Evolutionary conservation across 2,797 vertebrate species (phyloP), one percentile per base, ranked within the genome.

Genomic region (Anniella stebbinsi): DNA sequence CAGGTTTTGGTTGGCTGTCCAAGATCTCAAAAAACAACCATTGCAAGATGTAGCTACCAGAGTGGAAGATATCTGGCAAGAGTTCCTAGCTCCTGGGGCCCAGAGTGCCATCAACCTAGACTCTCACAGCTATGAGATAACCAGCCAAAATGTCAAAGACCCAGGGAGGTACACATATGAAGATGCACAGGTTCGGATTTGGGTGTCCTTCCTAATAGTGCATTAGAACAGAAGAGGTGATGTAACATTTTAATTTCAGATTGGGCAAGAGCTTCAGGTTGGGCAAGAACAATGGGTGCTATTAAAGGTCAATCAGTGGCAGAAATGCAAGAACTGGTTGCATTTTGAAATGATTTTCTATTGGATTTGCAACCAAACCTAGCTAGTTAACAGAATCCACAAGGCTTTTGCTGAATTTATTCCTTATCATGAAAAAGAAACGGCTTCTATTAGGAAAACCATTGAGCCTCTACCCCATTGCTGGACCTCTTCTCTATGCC

Each of bases 1-100:
- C 92, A 99, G 99, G 96, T 99, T 99, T 97, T 99, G 99, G 99
- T 94, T 99, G 96, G 98, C 98, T 2, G 99, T 99, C 90, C 99
- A 99, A 94, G 98, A 99, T 93, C 97, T 99, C 94, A 99, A 99
- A 96, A 98, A 98, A 84, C 98, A 98, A 87, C 98, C 98, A 11
- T 96, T 99, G 41, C 98, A 98, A 94, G 98, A 99, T 0, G 99
- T 99, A 92, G 90, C 98, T 73, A 96, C 96, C 89, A 97, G 98
- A 91, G 98, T 98, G 21, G 98, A 98, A 94, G 98, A 99, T 97
- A 99, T 99, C 96, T 99, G 99, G 99, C 98, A 98, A 95, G 99
- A 99, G 96, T 99, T 99, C 94, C 96, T 99, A 91, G 98, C 98
- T 33, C 98, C 99, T 41, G 99, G 99, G 21, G 98, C 98, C 36